A percentile compares a stretch with the other conserved stretches of the same genome.
These are phyloP conservation scores for Epirrhoe tristata DNA, from an alignment of 2,888 invertebrate species.

Conservation along the genomic window DNA sequence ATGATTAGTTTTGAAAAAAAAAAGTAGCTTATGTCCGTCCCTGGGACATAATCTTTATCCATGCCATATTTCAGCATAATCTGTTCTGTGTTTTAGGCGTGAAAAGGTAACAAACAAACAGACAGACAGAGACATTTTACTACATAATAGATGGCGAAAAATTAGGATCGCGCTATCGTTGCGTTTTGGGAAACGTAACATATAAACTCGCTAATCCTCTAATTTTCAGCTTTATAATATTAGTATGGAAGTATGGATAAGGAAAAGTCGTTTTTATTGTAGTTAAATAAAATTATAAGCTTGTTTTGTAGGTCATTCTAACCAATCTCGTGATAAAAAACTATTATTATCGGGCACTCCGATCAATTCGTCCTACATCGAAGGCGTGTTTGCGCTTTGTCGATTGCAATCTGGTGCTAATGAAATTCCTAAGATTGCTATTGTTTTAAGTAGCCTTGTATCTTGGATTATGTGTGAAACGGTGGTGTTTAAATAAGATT, in stretches of 20 bases:
- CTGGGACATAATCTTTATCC: no score
- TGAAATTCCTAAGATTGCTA: constrained; percentile 19
- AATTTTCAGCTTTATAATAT: no score
- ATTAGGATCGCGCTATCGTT: no score
- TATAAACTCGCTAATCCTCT: no score
- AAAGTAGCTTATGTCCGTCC: no score
- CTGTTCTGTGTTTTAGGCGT: no score
- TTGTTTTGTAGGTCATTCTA: not conserved
- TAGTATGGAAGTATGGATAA: not conserved
- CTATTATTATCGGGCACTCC: constrained; percentile 15
- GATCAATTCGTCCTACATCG: constrained; percentile 25
- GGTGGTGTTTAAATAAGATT: not conserved
- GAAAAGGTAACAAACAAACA: no score
- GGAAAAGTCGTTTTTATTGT: not conserved
- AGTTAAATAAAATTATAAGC: not conserved
- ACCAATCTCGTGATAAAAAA: constrained; percentile 19
- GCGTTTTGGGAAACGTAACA: no score
- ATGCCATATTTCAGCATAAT: no score
- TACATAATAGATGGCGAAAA: no score
- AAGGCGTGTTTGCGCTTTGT: constrained; percentile 18
- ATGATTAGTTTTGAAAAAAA: no score
- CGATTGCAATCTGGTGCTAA: constrained; percentile 22
- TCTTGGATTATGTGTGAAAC: not conserved
- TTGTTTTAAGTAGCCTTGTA: constrained; percentile 14
- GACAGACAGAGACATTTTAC: no score